These are phyloP conservation scores for Teleogryllus oceanicus DNA, from an alignment of 2,888 invertebrate species.

Conservation along the genomic window DNA sequence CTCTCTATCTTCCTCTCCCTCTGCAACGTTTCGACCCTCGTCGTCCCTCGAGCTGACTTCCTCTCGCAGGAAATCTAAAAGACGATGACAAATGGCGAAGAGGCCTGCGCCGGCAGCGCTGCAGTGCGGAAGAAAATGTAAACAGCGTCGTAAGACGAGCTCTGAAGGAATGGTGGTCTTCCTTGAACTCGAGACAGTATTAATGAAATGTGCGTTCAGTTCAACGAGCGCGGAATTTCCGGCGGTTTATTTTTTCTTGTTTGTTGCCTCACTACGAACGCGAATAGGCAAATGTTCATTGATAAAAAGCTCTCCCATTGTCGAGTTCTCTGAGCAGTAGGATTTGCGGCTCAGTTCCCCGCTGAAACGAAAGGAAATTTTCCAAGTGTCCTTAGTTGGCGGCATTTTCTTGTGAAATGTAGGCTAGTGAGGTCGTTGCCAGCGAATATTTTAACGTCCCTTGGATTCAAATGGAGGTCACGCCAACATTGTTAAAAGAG, in stretches of 20 bases:
- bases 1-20: too few relatives aligned
- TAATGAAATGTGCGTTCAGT: neutral
- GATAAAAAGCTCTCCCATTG: slow-evolving; percentile 2
- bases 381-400: neutral
- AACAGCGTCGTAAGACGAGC: slow-evolving; percentile 1
- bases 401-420: slow-evolving; percentile 7
- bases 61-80: neutral
- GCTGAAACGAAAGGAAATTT: neutral
- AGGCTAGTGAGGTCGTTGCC: neutral
- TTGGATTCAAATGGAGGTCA: too few relatives aligned
- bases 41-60: neutral
- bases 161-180: neutral
- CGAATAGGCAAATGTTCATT: slow-evolving; percentile 2
- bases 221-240: neutral
- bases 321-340: neutral
- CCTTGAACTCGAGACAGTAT: neutral
- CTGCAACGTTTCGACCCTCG: too few relatives aligned
- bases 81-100: neutral
- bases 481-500: too few relatives aligned
- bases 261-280: neutral
- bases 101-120: neutral
- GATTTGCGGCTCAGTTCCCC: neutral
- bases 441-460: neutral
- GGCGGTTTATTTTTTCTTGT: neutral
- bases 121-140: neutral